Conservation (phyloP, 2,113 vertebrate species). For the Xiphophorus couchianus region DNA sequence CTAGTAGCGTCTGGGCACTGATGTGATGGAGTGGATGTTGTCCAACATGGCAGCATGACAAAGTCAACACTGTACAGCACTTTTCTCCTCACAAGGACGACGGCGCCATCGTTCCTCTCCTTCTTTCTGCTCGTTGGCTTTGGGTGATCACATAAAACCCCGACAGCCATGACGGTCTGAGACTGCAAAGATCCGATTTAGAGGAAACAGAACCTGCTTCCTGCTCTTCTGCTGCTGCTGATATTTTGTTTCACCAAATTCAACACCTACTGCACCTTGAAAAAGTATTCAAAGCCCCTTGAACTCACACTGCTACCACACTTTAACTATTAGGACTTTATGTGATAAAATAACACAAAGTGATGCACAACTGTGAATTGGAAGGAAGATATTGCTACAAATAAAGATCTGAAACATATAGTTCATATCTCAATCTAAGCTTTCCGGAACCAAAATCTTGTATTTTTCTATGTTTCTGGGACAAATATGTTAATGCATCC, state of each 20-base stretch:
- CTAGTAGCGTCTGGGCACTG: conserved; percentile 73
- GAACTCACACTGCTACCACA: too few relatives aligned
- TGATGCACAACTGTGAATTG: too few relatives aligned
- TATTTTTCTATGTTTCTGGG: too few relatives aligned
- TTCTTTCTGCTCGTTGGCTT: conserved; percentile 40
- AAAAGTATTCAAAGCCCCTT: too few relatives aligned
- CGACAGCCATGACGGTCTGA: conserved; percentile 31
- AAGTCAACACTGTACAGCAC: conserved; percentile 63
- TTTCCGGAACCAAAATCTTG: too few relatives aligned
- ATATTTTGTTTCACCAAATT: conserved; percentile 21
- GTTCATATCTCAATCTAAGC: too few relatives aligned
- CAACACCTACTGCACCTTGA: background rate
- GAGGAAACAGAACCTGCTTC: conserved; percentile 14
- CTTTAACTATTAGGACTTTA: too few relatives aligned
- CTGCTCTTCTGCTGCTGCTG: conserved; percentile 17
- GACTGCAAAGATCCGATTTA: conserved; percentile 18
- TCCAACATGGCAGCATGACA: conserved; percentile 76
- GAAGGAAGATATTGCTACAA: too few relatives aligned
- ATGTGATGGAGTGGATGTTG: conserved; percentile 68
- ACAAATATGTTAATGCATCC: too few relatives aligned
- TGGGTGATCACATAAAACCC: conserved; percentile 43
- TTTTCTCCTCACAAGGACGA: conserved; percentile 59
- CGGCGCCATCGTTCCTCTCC: conserved; percentile 25
- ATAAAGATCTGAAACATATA: too few relatives aligned
- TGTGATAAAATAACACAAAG: too few relatives aligned